Base-by-base conservation (phyloP, 2,797 vertebrate species). In the Trachops cirrhosus region DNA sequence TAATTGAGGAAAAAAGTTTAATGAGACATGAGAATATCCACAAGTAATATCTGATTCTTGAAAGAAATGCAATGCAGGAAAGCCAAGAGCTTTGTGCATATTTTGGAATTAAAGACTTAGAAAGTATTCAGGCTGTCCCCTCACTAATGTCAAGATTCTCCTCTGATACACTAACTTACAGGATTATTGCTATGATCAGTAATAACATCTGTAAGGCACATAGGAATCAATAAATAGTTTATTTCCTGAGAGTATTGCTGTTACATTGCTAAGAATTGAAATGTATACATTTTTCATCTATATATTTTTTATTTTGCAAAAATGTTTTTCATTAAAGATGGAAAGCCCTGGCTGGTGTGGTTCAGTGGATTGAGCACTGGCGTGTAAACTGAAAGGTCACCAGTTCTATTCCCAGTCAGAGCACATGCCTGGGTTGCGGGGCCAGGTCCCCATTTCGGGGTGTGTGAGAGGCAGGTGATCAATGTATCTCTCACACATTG, bases 261-360 rank as follows among this genome's bases (percentile, higher is more conserved):
- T 87, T 73, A 78, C 75, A 95, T 29, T 92, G 71, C 39, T 75
- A 86, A 95, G 86, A 95, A 91, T 86, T 18, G 83, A 92, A 71
- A 37, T 19, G 15, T 48, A 44, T 70, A 4, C 79, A 78, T 73
- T 92, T 84, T 89, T 70, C 78, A 77, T 91, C 9, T 48, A 34
- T 74, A 6, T 89, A 82, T 77, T 92, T 84, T 89, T 64, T 68
- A 73, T 91, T 85, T 92, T 59, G 18, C 74, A 37, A 75, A 70
- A 82, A 70, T 83, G 92, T 9, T 96, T 96, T 97, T 95, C 77
- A 90, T 67, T 94, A 90, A 34, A 21, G 18, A 64, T n/a, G 14
- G 29, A 64, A 64, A 64, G 15, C 32, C 62, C 15, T 64, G 62
- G 32, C 62, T 64, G 15, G 15, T n/a, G 32, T n/a, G 62, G 62